Percentiles rank a stretch among this genome's conserved stretches.
These are phyloP conservation scores for Onthophagus taurus DNA, from an alignment of 1,140 invertebrate genomes.

Conservation along the genomic window DNA sequence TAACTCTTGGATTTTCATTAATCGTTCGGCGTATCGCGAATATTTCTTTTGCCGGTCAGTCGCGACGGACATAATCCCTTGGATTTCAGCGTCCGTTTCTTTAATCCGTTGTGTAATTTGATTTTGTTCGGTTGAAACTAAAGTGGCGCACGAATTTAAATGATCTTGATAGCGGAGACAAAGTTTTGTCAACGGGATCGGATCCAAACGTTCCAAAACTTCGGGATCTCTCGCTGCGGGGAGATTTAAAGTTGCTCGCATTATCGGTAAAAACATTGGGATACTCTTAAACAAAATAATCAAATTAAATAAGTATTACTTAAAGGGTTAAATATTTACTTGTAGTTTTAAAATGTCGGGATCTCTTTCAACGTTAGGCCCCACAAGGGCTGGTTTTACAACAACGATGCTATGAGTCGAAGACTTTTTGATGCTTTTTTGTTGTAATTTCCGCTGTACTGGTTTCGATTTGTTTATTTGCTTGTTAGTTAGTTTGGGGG, in stretches of 20 bases:
- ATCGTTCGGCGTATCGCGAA: conserved; percentile 72
- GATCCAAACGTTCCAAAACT: conserved; percentile 68
- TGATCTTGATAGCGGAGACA: conserved; percentile 70
- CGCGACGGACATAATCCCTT: conserved; percentile 50
- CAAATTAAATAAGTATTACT: too few relatives aligned
- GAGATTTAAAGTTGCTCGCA: conserved; percentile 77
- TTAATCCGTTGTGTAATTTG: conserved; percentile 58
- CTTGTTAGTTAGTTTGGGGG: conserved; percentile 63
- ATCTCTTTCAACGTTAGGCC: conserved; percentile 60
- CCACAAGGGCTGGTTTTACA: conserved; percentile 54
- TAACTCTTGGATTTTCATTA: conserved; percentile 69
- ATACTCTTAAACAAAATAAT: conserved; percentile 66
- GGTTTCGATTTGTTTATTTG: conserved; percentile 29
- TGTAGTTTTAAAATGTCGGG: conserved; percentile 68
- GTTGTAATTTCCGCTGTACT: conserved; percentile 21
- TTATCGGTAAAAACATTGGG: conserved; percentile 87
- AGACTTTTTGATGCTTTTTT: conserved; percentile 21
- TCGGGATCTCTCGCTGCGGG: conserved; percentile 80
- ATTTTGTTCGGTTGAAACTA: conserved; percentile 64
- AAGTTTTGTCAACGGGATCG: conserved; percentile 50
- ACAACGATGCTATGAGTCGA: conserved; percentile 68
- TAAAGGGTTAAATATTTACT: conserved; percentile 35
- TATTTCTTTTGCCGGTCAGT: conserved; percentile 76
- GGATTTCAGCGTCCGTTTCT: conserved; percentile 69
- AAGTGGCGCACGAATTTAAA: conserved; percentile 56